Conservation (phyloP, 2,113 vertebrate species). For the Amphiprion ocellaris region DNA sequence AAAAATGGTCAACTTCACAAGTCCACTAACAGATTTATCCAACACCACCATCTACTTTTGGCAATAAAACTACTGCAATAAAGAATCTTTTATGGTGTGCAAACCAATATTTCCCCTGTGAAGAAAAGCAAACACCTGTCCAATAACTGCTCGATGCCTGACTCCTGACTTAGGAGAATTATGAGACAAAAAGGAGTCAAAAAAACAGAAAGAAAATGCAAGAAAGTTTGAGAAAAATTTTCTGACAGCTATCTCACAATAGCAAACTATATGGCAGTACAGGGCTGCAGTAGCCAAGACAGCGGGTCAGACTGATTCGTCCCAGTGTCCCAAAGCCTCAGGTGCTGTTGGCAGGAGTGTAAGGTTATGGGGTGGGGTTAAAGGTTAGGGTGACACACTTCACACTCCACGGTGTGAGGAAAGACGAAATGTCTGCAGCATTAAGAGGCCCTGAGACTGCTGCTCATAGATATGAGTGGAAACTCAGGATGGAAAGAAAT, state of each 20-base stretch:
- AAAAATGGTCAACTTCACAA: neutral
- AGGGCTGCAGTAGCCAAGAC: neutral
- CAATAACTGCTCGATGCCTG: neutral
- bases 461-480: neutral
- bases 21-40: slow-evolving; percentile 6
- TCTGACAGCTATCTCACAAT: no score
- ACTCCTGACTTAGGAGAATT: neutral
- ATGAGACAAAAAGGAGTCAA: neutral
- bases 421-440: neutral
- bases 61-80: slow-evolving; percentile 15
- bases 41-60: neutral
- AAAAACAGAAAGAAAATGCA: neutral
- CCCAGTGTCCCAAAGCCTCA: slow-evolving; percentile 40
- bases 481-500: neutral
- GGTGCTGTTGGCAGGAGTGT: slow-evolving; percentile 31
- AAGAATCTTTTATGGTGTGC: neutral
- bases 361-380: neutral
- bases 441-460: slow-evolving; percentile 1
- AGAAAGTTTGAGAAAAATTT: neutral
- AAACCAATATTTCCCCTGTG: neutral
- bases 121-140: neutral
- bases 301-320: neutral
- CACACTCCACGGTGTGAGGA: neutral
- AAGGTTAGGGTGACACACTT: slow-evolving; percentile 9
- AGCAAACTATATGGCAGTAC: neutral